Conservation (phyloP, 2,888 invertebrate species). For the Arge pagana region DNA sequence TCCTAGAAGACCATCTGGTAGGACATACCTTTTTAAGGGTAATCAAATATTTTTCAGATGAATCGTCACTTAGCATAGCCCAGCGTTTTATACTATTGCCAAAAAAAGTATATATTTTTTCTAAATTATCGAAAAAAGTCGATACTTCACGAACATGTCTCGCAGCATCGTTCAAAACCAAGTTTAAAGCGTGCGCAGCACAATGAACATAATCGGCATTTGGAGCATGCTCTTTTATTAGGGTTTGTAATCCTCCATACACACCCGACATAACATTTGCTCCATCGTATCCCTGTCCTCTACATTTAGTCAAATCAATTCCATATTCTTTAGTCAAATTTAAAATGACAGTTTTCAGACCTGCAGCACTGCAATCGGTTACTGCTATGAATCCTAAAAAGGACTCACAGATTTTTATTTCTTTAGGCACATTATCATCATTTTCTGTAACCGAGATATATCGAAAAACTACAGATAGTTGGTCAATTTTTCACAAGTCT, state of each 20-base stretch:
- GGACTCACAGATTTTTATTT: neutral
- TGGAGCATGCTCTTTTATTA: constrained; percentile 21
- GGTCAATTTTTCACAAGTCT: neutral
- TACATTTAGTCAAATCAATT: constrained; percentile 21
- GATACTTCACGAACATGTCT: constrained; percentile 25
- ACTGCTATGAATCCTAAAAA: neutral
- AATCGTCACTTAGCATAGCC: constrained; percentile 37
- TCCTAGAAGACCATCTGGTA: constrained; percentile 44
- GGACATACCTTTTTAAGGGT: constrained; percentile 43
- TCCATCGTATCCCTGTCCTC: constrained; percentile 43
- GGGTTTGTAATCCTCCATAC: neutral
- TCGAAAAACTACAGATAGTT: neutral
- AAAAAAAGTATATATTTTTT: constrained; percentile 36
- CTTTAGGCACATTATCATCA: neutral
- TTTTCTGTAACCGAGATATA: neutral
- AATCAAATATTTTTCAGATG: constrained; percentile 31
- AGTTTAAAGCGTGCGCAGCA: constrained; percentile 21
- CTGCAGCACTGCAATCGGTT: neutral
- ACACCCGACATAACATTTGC: constrained; percentile 41
- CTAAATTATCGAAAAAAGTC: constrained; percentile 29
- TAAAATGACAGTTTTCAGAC: too few relatives aligned
- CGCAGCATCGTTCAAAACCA: constrained; percentile 23
- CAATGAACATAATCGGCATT: constrained; percentile 28
- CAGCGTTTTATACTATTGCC: constrained; percentile 39
- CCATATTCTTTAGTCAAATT: neutral